Evolutionary conservation across 2,888 invertebrate species (phyloP).

Genomic region (Glyphotaelius pellucidus): DNA sequence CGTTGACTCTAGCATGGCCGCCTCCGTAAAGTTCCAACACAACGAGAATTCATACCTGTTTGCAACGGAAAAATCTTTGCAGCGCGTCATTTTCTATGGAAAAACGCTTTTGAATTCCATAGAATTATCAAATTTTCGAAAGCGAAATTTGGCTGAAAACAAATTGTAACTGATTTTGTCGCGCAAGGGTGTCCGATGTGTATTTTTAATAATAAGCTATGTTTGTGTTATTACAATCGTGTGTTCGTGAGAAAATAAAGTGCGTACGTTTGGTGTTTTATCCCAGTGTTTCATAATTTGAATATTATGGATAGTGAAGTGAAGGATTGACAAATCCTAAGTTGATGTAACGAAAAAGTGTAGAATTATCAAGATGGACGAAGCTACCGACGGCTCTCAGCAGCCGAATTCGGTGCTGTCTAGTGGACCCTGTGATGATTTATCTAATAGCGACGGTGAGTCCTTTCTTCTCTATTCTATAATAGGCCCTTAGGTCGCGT

Average conservation of each 20-base stretch:
- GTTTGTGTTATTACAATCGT: conserved; percentile 46
- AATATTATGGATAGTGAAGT: conserved; percentile 58
- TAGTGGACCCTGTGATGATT: conserved; percentile 45
- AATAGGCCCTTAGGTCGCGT: background rate
- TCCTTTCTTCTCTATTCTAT: conserved; percentile 11
- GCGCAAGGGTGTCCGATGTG: conserved; percentile 49
- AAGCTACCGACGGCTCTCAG: conserved; percentile 55
- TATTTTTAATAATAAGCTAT: conserved; percentile 51
- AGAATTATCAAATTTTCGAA: conserved; percentile 56
- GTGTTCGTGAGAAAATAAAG: conserved; percentile 51
- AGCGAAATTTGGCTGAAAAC: conserved; percentile 60
- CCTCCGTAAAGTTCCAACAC: background rate
- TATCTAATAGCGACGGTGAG: conserved; percentile 53
- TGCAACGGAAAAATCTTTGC: background rate
- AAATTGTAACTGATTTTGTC: conserved; percentile 59
- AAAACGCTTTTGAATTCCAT: conserved; percentile 57
- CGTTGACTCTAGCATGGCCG: background rate
- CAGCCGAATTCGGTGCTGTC: conserved; percentile 46
- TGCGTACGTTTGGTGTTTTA: conserved; percentile 54
- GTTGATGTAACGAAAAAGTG: conserved; percentile 59
- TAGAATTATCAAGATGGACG: conserved; percentile 57
- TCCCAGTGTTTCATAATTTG: conserved; percentile 52
- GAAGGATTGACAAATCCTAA: conserved; percentile 60
- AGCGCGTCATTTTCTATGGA: conserved; percentile 50
- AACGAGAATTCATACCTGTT: background rate